A percentile compares a stretch with the other conserved stretches of the same genome.
Evolutionary conservation across 2,797 vertebrate genomes (phyloP).

Genomic region (Diceros bicornis): DNA sequence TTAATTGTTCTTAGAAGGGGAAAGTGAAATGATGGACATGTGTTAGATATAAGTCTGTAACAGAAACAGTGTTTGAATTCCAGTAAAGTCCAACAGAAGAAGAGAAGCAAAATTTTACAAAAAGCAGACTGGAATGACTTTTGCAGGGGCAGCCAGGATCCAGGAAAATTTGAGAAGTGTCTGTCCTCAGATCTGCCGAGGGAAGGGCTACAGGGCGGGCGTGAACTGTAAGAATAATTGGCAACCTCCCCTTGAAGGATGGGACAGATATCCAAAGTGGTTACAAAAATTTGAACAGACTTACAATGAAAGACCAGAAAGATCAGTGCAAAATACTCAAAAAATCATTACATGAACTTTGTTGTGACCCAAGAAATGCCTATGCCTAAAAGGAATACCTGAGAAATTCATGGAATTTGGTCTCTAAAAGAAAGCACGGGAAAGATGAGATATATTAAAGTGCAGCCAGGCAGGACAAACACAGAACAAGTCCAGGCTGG

Average conservation of each 20-base stretch:
- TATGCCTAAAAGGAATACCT: background rate
- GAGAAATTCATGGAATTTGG: constrained; percentile 59
- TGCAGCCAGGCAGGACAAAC: background rate
- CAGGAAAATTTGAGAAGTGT: constrained; percentile 60
- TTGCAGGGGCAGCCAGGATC: background rate
- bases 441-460: background rate
- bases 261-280: background rate
- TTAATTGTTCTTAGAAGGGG: background rate
- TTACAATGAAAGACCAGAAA: background rate
- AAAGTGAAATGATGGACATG: background rate
- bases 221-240: background rate
- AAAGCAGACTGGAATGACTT: background rate
- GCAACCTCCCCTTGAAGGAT: background rate
- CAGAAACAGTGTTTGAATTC: background rate
- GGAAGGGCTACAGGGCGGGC: background rate
- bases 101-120: background rate
- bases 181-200: background rate
- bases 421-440: constrained; percentile 7
- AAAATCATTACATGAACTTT: background rate
- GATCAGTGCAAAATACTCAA: background rate
- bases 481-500: background rate
- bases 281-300: background rate
- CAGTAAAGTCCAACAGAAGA: background rate
- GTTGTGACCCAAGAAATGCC: constrained; percentile 16
- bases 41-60: background rate